Evolutionary conservation across 2,888 invertebrate genomes (phyloP), one percentile per base, ranked within the genome.

Genomic region (Halocaridina rubra): DNA sequence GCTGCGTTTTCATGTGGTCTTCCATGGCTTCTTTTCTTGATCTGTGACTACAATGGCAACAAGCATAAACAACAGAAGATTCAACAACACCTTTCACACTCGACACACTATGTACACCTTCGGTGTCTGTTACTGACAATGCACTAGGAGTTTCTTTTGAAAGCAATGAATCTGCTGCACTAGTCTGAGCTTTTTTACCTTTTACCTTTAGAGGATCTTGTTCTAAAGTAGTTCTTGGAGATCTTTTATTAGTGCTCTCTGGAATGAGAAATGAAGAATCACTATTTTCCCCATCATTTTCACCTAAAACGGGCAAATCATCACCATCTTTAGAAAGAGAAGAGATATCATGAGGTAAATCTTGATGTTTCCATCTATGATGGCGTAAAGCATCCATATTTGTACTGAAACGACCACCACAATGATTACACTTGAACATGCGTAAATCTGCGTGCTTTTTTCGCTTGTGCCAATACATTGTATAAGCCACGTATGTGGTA

Each of bases 41-140:
- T 32, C 78, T 80, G 13, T 80, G 64, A 39, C 67, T 80, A 71
- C 87, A 87, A 75, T 87, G 87, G 57, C 87, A 87, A 29, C 87
- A 87, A 7, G 72, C 80, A 32, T 80, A 87, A 30, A 32, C 61
- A 24, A 78, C 24, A 13, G 64, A 71, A 13, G 80, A 32, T 16
- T 81, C 75, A 32, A 53, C 53, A 53, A 10, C 10, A 59, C 39
- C 32, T 16, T 59, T 77, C 1, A 32, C 19, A 10, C 27, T 19
- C 57, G 33, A 10, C 22, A n/a, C 30, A 24, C 5, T 39, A 74
- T 0, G 3, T 5, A 53, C 59, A 57, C n/a, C 29, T 22, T 5
- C 4, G 16, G 53, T 53, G 16, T 53, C 53, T n/a, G n/a, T n/a
- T 10, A 8, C 46, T 74, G 71, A 39, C 33, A 59, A 27, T 22